These are phyloP conservation scores for Girardia tigrina DNA, from an alignment of 2,888 invertebrate genomes.

Conservation along the genomic window DNA sequence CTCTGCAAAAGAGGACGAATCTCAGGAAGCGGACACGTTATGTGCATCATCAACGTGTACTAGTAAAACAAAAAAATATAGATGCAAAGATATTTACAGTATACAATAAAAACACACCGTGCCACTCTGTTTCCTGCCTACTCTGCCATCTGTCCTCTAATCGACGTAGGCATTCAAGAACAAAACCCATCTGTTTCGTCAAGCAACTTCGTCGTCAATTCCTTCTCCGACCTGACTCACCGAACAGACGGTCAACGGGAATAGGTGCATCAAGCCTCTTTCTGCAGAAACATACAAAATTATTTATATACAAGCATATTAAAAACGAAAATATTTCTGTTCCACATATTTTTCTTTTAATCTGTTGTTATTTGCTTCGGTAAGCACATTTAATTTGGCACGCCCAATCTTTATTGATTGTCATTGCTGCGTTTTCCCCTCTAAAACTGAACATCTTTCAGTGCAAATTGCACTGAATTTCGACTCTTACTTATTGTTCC, in stretches of 20 bases:
- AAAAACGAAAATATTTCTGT: background rate
- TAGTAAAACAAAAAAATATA: background rate
- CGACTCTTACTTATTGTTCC: too few species aligned
- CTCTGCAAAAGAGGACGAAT: constrained; percentile 9
- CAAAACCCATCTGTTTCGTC: constrained; percentile 10
- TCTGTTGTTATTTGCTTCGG: constrained; percentile 15
- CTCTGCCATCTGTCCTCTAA: constrained; percentile 1
- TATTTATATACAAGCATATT: background rate
- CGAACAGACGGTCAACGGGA: constrained; percentile 2
- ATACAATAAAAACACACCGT: background rate
- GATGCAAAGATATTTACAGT: background rate
- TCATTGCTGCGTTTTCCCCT: too few species aligned
- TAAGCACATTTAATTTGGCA: constrained; percentile 19
- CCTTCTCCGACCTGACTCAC: background rate
- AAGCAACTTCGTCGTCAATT: background rate
- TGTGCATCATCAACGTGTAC: constrained; percentile 1
- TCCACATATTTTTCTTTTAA: background rate
- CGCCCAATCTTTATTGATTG: constrained; percentile 4
- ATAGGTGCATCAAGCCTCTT: constrained; percentile 6
- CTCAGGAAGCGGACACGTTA: constrained; percentile 15
- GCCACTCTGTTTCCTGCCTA: constrained; percentile 9
- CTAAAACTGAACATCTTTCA: background rate
- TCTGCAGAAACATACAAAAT: background rate
- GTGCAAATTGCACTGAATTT: background rate
- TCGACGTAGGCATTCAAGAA: constrained; percentile 15